phyloP scores from a whole-genome alignment of 2,888 invertebrate species.

The Eutolmus rufibarbis region DNA sequence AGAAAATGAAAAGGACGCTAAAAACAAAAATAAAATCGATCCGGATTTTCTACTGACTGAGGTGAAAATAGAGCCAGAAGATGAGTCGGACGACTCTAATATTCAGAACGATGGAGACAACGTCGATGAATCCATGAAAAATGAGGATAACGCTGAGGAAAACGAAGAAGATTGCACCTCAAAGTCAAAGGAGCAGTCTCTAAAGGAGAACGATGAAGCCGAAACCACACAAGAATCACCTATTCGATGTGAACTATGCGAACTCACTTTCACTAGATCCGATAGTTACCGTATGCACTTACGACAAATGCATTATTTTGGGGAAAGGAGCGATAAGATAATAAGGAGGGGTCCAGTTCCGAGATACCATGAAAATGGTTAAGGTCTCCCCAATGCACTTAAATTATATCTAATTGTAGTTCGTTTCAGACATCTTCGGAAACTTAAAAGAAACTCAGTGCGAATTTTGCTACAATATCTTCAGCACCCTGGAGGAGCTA shows the following conservation, averaged over 20 bases:
- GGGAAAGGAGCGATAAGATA: constrained; percentile 23
- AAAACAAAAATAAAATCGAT: neutral
- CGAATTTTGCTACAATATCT: constrained; percentile 45
- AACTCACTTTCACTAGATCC: constrained; percentile 40
- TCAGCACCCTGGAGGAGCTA: neutral
- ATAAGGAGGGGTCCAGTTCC: constrained; percentile 41
- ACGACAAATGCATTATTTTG: constrained; percentile 19
- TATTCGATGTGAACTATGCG: constrained; percentile 40
- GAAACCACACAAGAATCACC: constrained; percentile 1
- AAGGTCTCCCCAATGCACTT: neutral
- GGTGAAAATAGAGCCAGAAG: neutral
- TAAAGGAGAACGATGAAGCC: neutral
- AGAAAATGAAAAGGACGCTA: neutral
- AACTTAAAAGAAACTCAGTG: constrained; percentile 44
- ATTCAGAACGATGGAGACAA: neutral
- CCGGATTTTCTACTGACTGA: neutral
- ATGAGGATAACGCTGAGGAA: neutral
- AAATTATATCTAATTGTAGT: neutral
- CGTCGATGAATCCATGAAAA: neutral
- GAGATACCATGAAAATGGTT: constrained; percentile 45
- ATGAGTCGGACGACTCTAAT: neutral
- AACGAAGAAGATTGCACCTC: neutral
- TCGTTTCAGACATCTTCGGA: constrained; percentile 43
- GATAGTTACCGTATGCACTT: constrained; percentile 42
- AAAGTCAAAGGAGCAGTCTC: neutral